Percentiles rank a stretch among this genome's conserved stretches.
Evolutionary conservation across 2,113 vertebrate species (phyloP).

Genomic region (Corapipo altera): DNA sequence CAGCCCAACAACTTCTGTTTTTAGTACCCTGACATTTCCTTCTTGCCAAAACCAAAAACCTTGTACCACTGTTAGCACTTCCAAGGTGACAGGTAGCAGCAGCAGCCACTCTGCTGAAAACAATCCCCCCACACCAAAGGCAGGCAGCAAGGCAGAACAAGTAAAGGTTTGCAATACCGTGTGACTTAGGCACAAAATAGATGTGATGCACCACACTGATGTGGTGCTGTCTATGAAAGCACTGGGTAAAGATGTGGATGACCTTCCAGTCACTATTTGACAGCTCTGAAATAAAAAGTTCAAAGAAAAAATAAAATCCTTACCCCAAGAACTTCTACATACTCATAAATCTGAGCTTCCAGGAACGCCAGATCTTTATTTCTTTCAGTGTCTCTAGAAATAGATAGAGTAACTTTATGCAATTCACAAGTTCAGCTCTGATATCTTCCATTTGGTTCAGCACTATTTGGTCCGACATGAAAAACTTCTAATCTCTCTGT

Average conservation of each 20-base stretch:
- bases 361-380: slow-evolving; percentile 96
- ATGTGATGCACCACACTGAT: not conserved
- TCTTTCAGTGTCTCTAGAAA: slow-evolving; percentile 91
- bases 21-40: not conserved
- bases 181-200: not conserved
- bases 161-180: not conserved
- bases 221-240: not conserved
- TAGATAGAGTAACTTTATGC: not conserved
- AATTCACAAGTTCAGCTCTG: not conserved
- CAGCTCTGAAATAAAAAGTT: not conserved
- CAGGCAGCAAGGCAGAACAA: not conserved
- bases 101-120: not conserved
- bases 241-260: not conserved
- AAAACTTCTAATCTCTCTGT: not conserved
- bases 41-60: not conserved
- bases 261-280: not conserved
- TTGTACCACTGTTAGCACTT: not conserved
- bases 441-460: not conserved
- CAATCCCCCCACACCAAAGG: not conserved
- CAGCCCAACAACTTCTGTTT: not conserved
- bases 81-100: not conserved
- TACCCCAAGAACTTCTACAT: slow-evolving; percentile 96
- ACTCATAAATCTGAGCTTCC: slow-evolving; percentile 96
- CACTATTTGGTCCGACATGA: not conserved
- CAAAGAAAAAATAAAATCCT: slow-evolving; percentile 51